A percentile compares a stretch with the other conserved stretches of the same genome.
Evolutionary conservation across 2,797 vertebrate genomes (phyloP).

Genomic region (Gephyroberyx darwinii): DNA sequence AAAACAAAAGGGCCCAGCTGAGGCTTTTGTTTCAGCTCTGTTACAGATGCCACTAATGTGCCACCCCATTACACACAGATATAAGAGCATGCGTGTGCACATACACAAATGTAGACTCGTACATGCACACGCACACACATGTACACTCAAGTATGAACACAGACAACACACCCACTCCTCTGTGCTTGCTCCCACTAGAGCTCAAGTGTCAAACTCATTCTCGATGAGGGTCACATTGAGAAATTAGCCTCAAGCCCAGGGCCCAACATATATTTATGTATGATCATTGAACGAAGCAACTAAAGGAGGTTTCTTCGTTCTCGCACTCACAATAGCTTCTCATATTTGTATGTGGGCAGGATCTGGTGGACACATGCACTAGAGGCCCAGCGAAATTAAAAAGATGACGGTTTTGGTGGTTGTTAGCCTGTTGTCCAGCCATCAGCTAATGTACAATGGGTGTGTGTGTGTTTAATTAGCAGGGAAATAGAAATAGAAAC

Average conservation of each 20-base stretch:
- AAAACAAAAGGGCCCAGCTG: slow-evolving; percentile 64
- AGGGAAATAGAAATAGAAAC: too few relatives aligned
- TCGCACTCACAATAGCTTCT: not conserved
- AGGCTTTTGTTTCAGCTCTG: slow-evolving; percentile 47
- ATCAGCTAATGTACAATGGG: not conserved
- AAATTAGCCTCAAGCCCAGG: slow-evolving; percentile 30
- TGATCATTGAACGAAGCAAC: slow-evolving; percentile 32
- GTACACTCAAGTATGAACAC: not conserved
- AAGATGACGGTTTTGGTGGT: not conserved
- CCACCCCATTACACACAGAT: slow-evolving; percentile 65
- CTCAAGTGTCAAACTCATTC: not conserved
- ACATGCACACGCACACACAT: not conserved
- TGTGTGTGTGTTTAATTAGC: not conserved
- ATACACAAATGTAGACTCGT: not conserved
- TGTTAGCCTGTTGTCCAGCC: not conserved
- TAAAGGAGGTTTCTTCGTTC: slow-evolving; percentile 15
- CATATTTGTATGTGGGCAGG: not conserved
- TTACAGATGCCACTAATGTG: slow-evolving; percentile 65
- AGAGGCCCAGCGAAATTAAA: not conserved
- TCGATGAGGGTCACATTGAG: slow-evolving; percentile 21
- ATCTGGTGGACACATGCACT: not conserved
- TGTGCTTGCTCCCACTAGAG: too few relatives aligned
- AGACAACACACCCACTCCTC: not conserved
- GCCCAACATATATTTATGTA: slow-evolving; percentile 26
- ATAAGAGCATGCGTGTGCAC: slow-evolving; percentile 38